phyloP scores from a whole-genome alignment of 2,888 invertebrate genomes.

The Priocnemis perturbator region DNA sequence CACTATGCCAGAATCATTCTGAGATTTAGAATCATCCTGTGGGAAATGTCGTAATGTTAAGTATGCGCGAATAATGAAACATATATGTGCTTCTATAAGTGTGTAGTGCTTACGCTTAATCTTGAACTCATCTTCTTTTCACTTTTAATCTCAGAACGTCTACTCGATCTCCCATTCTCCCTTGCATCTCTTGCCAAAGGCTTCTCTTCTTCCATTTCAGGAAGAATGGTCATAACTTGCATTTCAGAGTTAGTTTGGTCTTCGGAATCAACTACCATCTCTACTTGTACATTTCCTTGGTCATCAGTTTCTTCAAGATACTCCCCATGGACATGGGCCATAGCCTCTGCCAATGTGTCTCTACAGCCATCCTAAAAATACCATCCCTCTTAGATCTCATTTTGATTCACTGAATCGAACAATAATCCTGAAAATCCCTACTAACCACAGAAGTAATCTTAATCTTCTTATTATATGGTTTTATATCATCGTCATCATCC shows the following conservation, averaged over 20 bases:
- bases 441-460: constrained; percentile 49
- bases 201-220: constrained; percentile 43
- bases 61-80: neutral
- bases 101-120: neutral
- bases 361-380: constrained; percentile 46
- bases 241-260: constrained; percentile 39
- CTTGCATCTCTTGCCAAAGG: constrained; percentile 29
- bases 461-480: constrained; percentile 45
- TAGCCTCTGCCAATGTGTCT: constrained; percentile 67
- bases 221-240: constrained; percentile 38
- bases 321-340: constrained; percentile 69
- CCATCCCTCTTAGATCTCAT: constrained; percentile 1
- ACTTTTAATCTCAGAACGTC: constrained; percentile 26
- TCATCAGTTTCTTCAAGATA: constrained; percentile 59
- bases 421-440: neutral
- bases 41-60: constrained; percentile 4
- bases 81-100: neutral
- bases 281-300: constrained; percentile 60
- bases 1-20: constrained; percentile 37
- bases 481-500: constrained; percentile 47
- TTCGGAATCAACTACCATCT: constrained; percentile 64
- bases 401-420: neutral
- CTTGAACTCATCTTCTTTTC: constrained; percentile 23
- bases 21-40: constrained; percentile 32
- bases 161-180: constrained; percentile 31